A percentile compares a stretch with the other conserved stretches of the same genome.
Evolutionary conservation across 1,140 invertebrate genomes (phyloP).

Genomic region (Mya arenaria): DNA sequence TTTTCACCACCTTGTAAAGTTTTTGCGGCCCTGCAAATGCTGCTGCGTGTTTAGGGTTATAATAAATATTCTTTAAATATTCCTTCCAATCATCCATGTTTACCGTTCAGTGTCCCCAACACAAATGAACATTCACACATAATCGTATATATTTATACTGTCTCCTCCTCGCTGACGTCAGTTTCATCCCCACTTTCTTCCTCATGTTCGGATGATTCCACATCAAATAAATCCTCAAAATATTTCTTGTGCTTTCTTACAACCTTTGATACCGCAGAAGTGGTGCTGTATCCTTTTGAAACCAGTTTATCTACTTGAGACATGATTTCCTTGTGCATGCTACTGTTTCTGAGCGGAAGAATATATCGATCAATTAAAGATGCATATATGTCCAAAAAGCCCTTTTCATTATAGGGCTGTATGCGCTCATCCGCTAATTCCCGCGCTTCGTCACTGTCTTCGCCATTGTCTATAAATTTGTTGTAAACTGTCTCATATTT

Average conservation of each 20-base stretch:
- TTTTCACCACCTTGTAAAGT: not conserved
- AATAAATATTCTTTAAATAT: conserved; percentile 23
- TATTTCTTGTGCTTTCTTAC: not conserved
- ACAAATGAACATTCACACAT: conserved; percentile 17
- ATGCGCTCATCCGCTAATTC: not conserved
- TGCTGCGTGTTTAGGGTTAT: not conserved
- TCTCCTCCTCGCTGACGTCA: not conserved
- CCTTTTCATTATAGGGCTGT: too few relatives aligned
- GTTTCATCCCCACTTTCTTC: conserved; percentile 13
- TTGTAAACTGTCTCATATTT: not conserved
- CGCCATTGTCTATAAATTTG: conserved; percentile 18
- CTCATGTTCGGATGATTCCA: conserved; percentile 5
- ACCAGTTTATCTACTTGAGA: not conserved
- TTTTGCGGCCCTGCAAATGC: conserved; percentile 24
- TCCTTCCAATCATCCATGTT: conserved; percentile 24
- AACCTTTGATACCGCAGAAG: not conserved
- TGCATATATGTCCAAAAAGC: too few relatives aligned
- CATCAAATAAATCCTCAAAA: conserved; percentile 18
- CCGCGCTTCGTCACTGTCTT: not conserved
- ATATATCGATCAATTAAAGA: not conserved
- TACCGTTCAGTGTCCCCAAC: not conserved
- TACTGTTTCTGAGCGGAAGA: too few relatives aligned
- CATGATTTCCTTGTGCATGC: not conserved
- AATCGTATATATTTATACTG: not conserved
- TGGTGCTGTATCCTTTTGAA: not conserved